Conservation (phyloP, 2,797 vertebrate species). For the Argentina silus region DNA sequence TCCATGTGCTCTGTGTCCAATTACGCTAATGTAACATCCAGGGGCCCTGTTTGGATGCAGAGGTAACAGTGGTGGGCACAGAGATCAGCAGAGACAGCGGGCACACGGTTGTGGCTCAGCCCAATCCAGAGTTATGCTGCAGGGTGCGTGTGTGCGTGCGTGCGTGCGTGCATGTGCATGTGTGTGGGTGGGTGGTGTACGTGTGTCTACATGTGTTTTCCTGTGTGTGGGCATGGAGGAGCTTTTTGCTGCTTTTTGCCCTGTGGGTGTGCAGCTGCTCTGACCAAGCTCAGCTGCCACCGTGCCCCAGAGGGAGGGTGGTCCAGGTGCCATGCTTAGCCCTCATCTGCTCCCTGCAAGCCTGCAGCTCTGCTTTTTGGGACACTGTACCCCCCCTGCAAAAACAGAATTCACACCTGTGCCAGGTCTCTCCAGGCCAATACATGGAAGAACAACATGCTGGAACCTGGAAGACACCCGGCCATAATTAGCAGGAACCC, state of each 20-base stretch:
- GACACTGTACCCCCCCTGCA: background rate
- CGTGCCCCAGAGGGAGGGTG: constrained; percentile 63
- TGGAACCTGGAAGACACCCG: constrained; percentile 43
- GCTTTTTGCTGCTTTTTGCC: constrained; percentile 62
- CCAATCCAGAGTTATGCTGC: constrained; percentile 19
- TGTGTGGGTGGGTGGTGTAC: background rate
- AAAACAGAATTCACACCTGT: constrained; percentile 57
- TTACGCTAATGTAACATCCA: constrained; percentile 53
- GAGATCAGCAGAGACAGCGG: constrained; percentile 48
- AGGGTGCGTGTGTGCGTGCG: constrained; percentile 14
- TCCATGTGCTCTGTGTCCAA: constrained; percentile 52
- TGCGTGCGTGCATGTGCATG: constrained; percentile 15
- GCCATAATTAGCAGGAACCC: constrained; percentile 43
- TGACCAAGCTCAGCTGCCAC: constrained; percentile 73
- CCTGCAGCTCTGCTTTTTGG: background rate
- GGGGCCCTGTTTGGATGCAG: constrained; percentile 53
- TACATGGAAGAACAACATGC: constrained; percentile 60
- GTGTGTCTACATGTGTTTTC: constrained; percentile 10
- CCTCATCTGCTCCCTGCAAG: constrained; percentile 8
- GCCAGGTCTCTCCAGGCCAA: constrained; percentile 59
- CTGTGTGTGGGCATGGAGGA: constrained; percentile 18
- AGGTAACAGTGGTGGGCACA: constrained; percentile 42
- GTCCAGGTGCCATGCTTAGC: constrained; percentile 72
- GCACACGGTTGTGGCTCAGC: constrained; percentile 35
- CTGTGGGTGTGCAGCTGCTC: constrained; percentile 79